Conservation (phyloP, 2,888 invertebrate genomes). For the Lochmaea crataegi region DNA sequence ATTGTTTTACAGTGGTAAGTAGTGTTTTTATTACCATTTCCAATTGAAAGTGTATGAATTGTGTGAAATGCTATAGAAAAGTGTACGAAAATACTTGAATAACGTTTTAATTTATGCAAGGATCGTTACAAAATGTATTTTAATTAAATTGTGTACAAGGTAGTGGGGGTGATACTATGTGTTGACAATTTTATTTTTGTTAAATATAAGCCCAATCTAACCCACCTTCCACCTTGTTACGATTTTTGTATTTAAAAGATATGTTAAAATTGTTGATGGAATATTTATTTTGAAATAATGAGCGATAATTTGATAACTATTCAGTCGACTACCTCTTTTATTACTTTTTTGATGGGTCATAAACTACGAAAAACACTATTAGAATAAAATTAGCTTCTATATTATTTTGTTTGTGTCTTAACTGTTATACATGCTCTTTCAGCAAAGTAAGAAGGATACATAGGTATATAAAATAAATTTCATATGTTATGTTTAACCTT, state of each 20-base stretch:
- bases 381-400: constrained; percentile 44
- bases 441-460: not conserved
- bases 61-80: not conserved
- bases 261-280: not conserved
- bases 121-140: constrained; percentile 30
- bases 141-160: constrained; percentile 61
- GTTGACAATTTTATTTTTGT: constrained; percentile 54
- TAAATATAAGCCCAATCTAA: constrained; percentile 46
- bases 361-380: constrained; percentile 39
- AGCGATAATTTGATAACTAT: constrained; percentile 25
- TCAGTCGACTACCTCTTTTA: constrained; percentile 34
- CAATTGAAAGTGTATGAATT: not conserved
- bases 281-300: constrained; percentile 25
- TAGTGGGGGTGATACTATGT: constrained; percentile 56
- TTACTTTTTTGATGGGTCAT: constrained; percentile 40
- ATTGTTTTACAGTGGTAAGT: constrained; percentile 58
- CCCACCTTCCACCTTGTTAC: constrained; percentile 47
- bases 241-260: constrained; percentile 10
- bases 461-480: not conserved
- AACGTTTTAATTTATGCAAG: not conserved
- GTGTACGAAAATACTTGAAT: not conserved
- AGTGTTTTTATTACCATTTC: constrained; percentile 40
- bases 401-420: constrained; percentile 35
- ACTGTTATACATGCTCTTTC: not conserved
- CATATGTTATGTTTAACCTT: constrained; percentile 11